A percentile compares a stretch with the other conserved stretches of the same genome.
These are phyloP conservation scores for Malacoctenus gilli DNA, from an alignment of 2,797 vertebrate species.

Conservation along the genomic window DNA sequence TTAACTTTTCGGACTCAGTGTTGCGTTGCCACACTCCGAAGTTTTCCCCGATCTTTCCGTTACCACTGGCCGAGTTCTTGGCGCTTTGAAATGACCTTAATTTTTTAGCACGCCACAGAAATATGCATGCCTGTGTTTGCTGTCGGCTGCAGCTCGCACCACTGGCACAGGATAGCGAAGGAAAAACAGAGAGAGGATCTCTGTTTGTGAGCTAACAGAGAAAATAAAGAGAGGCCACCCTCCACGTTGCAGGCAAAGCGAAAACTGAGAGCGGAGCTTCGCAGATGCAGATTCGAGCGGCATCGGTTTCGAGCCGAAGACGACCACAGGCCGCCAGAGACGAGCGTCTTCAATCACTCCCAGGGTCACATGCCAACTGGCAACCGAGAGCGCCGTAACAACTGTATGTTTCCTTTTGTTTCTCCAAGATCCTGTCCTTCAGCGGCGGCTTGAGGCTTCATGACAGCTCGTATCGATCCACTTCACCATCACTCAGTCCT, in stretches of 20 bases:
- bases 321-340: constrained; percentile 49
- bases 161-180: constrained; percentile 17
- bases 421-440: constrained; percentile 63
- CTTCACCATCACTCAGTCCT: constrained; percentile 75
- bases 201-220: constrained; percentile 28
- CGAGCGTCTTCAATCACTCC: constrained; percentile 68
- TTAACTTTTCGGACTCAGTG: not conserved
- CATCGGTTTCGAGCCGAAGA: constrained; percentile 57
- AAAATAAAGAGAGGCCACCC: constrained; percentile 31
- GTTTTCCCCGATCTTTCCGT: not conserved
- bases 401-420: constrained; percentile 74
- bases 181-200: constrained; percentile 25
- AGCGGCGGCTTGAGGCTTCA: constrained; percentile 58
- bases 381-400: constrained; percentile 61
- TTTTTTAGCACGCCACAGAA: constrained; percentile 5
- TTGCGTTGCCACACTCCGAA: not conserved
- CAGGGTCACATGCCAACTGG: constrained; percentile 67
- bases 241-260: constrained; percentile 38
- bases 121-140: constrained; percentile 12
- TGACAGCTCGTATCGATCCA: constrained; percentile 76
- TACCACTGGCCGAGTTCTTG: not conserved
- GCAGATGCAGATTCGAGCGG: no score
- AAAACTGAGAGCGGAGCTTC: constrained; percentile 50
- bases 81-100: not conserved
- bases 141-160: constrained; percentile 3